Evolutionary conservation across 2,888 invertebrate species (phyloP).

Genomic region (Tetragnatha montana): DNA sequence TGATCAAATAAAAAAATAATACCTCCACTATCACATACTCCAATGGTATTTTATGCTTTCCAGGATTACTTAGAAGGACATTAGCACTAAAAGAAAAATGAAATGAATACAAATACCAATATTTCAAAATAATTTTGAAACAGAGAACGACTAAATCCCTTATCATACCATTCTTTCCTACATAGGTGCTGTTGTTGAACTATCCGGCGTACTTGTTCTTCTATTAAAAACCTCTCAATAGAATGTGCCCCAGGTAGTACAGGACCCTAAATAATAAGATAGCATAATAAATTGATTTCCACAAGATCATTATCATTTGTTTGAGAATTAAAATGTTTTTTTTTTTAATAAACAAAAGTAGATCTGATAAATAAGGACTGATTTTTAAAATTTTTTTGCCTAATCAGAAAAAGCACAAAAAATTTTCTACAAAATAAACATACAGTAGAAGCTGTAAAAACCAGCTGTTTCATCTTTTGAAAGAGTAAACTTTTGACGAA

Average conservation of each 20-base stretch:
- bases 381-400: too few relatives aligned
- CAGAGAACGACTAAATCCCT: background rate
- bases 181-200: slow-evolving; percentile 91
- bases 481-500: too few relatives aligned
- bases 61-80: slow-evolving; percentile 91
- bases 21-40: slow-evolving; percentile 98
- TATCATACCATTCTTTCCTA: slow-evolving; percentile 89
- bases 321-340: too few relatives aligned
- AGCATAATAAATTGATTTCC: slow-evolving; percentile 30
- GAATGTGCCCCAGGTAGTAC: slow-evolving; percentile 94
- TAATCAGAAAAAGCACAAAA: too few relatives aligned
- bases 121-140: background rate
- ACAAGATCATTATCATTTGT: background rate
- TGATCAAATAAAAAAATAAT: slow-evolving; percentile 33
- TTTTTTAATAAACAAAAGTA: too few relatives aligned
- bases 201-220: slow-evolving; percentile 96
- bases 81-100: slow-evolving; percentile 82
- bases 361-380: too few relatives aligned
- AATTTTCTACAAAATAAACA: too few relatives aligned
- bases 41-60: slow-evolving; percentile 93
- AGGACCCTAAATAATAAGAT: slow-evolving; percentile 79
- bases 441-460: too few relatives aligned
- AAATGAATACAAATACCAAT: background rate
- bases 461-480: too few relatives aligned
- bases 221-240: slow-evolving; percentile 97